A percentile compares a stretch with the other conserved stretches of the same genome.
Conservation (phyloP, 1,140 invertebrate species). For the Zelostemma sp. region DNA sequence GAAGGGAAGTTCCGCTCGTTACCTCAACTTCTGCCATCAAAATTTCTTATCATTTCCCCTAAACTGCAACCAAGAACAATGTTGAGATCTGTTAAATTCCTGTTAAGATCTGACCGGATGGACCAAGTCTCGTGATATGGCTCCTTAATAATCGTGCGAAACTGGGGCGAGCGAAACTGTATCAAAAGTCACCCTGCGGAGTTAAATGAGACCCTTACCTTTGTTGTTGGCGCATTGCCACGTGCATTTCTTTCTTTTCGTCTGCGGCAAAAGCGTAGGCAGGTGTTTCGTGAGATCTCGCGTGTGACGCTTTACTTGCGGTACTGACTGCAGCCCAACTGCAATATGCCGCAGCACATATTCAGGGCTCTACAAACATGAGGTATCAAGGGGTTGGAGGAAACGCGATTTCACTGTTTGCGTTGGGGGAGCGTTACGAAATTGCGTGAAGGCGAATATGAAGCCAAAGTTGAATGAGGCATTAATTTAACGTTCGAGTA, state of each 20-base stretch:
- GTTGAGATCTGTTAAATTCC: too few relatives aligned
- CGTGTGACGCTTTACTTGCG: constrained; percentile 25
- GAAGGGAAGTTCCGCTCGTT: neutral
- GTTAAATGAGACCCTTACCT: constrained; percentile 4
- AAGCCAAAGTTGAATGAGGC: too few relatives aligned
- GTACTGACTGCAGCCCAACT: constrained; percentile 23
- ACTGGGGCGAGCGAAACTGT: neutral
- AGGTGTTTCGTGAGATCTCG: constrained; percentile 28
- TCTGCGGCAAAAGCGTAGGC: constrained; percentile 5
- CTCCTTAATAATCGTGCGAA: too few relatives aligned
- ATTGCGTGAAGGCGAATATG: too few relatives aligned
- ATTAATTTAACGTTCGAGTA: too few relatives aligned
- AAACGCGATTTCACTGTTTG: constrained; percentile 4
- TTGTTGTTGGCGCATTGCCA: constrained; percentile 17
- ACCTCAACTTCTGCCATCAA: too few relatives aligned
- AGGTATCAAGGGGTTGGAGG: neutral
- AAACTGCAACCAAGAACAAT: too few relatives aligned
- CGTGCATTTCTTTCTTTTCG: constrained; percentile 13
- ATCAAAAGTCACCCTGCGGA: constrained; percentile 3
- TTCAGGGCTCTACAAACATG: constrained; percentile 18
- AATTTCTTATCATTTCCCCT: too few relatives aligned
- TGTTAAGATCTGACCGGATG: too few relatives aligned
- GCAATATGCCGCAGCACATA: constrained; percentile 34
- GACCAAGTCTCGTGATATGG: too few relatives aligned
- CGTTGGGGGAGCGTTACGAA: neutral